Evolutionary conservation across 2,797 vertebrate genomes (phyloP).

Genomic region (Lacerta bilineata): DNA sequence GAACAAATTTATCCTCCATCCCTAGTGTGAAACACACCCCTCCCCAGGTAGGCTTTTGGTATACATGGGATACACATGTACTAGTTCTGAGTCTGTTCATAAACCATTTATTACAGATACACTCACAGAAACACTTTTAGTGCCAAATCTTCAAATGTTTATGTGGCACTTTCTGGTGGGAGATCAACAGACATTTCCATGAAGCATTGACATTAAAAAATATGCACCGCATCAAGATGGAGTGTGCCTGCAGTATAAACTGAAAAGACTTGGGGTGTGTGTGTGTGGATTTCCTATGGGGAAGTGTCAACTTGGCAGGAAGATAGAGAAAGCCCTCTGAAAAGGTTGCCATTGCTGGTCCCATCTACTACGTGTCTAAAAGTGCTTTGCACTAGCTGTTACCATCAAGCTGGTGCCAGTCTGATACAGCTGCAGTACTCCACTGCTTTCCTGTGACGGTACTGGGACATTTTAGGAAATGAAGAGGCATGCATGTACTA

Average conservation of each 20-base stretch:
- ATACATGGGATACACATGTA: neutral
- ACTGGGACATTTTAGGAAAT: neutral
- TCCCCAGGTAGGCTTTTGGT: neutral
- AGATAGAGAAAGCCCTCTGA: neutral
- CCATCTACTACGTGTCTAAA: neutral
- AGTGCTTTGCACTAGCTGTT: neutral
- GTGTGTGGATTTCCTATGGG: neutral
- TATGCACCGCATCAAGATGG: neutral
- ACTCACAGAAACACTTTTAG: neutral
- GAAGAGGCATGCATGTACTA: neutral
- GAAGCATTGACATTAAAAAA: neutral
- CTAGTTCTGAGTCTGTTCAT: neutral
- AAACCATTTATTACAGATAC: neutral
- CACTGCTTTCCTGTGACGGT: neutral
- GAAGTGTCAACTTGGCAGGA: constrained; percentile 33
- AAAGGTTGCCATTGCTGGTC: neutral
- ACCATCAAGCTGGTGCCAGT: neutral
- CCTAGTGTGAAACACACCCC: too few relatives aligned
- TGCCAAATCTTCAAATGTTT: constrained; percentile 33
- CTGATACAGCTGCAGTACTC: neutral
- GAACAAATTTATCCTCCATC: too few relatives aligned
- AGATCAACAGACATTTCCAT: constrained; percentile 27
- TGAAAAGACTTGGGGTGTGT: neutral
- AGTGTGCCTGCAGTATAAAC: neutral
- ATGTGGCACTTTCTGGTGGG: neutral